phyloP scores from a whole-genome alignment of 2,888 invertebrate genomes.

The Vesta saturnalis region DNA sequence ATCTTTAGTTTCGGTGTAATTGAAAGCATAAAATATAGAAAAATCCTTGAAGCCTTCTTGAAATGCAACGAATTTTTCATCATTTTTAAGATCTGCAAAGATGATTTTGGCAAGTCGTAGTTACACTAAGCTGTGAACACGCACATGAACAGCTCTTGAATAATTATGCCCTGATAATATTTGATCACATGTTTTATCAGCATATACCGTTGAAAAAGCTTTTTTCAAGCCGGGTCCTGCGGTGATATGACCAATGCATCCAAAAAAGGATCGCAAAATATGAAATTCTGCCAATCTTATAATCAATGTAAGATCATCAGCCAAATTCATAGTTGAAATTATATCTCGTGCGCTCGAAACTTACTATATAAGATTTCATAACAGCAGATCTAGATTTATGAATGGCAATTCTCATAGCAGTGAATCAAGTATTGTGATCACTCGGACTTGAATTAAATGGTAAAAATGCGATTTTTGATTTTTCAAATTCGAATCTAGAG shows the following conservation, averaged over 20 bases:
- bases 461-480: constrained; percentile 22
- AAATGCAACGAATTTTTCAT: neutral
- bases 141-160: constrained; percentile 17
- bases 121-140: constrained; percentile 8
- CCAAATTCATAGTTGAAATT: too few relatives aligned
- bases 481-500: too few relatives aligned
- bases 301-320: too few relatives aligned
- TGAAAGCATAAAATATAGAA: constrained; percentile 2
- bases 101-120: constrained; percentile 14
- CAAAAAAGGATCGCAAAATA: neutral
- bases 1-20: neutral
- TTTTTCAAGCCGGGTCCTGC: too few relatives aligned
- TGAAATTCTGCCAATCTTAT: constrained; percentile 5
- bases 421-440: constrained; percentile 19
- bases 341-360: too few relatives aligned
- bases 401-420: constrained; percentile 17
- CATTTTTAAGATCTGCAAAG: neutral
- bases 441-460: constrained; percentile 22
- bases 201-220: neutral
- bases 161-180: constrained; percentile 14
- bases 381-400: too few relatives aligned
- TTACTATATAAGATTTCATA: too few relatives aligned
- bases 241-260: constrained; percentile 12
- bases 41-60: constrained; percentile 9
- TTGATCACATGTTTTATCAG: constrained; percentile 14